Conservation (phyloP, 1,140 invertebrate genomes). For the Drosophila micromelanica region DNA sequence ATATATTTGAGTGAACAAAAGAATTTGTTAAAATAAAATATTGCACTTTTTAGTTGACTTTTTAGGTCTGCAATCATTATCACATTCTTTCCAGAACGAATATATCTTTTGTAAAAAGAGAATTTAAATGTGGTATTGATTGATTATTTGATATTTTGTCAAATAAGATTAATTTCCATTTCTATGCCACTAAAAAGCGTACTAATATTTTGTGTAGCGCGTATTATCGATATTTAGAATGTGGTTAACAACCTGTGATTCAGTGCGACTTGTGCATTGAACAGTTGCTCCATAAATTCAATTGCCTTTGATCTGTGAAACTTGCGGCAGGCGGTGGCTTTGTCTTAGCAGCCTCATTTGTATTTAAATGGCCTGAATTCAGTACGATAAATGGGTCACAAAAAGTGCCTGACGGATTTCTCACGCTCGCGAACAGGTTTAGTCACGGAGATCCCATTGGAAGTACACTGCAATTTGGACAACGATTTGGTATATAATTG, state of each 20-base stretch:
- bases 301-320: conserved; percentile 55
- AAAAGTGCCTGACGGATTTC: conserved; percentile 54
- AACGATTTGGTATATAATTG: conserved; percentile 42
- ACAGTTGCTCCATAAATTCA: conserved; percentile 54
- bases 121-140: too few species aligned
- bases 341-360: conserved; percentile 50
- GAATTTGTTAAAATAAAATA: too few species aligned
- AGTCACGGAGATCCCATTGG: background rate
- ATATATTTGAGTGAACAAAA: too few species aligned
- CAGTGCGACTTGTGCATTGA: background rate
- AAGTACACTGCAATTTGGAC: conserved; percentile 15
- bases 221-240: background rate
- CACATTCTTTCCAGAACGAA: too few species aligned
- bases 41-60: too few species aligned
- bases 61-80: too few species aligned
- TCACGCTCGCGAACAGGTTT: conserved; percentile 72
- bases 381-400: conserved; percentile 69
- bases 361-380: conserved; percentile 57
- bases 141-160: too few species aligned
- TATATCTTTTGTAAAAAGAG: too few species aligned
- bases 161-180: background rate
- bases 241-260: conserved; percentile 12
- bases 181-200: background rate
- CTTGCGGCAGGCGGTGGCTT: conserved; percentile 47
- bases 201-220: conserved; percentile 7